Evolutionary conservation across 1,140 invertebrate genomes (phyloP), one percentile per base, ranked within the genome.

Genomic region (Heliconius melpomene): DNA sequence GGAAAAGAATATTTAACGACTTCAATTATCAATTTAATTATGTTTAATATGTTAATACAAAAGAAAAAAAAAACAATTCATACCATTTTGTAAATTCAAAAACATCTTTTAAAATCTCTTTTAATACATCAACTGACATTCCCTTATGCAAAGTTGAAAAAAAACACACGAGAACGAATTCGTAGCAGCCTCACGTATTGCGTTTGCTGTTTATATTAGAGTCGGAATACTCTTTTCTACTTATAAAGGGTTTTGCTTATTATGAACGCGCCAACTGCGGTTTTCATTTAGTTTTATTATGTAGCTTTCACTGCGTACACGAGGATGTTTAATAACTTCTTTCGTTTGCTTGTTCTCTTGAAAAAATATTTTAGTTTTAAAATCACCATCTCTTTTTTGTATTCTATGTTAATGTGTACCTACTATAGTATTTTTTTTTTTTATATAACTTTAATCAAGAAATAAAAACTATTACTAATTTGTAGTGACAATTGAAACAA

Each of bases 151-250:
- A 75, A 78, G 73, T 66, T 81, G 79, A 81, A 81, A 84, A 82
- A 82, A 83, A 60, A 60, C 3, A 46, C 40, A 46, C 57, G 71
- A 83, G 79, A 75, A 81, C 77, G 78, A 79, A 80, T 79, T 79
- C 75, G 74, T 77, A 80, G 80, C 82, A 81, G 79, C 77, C 80
- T 75, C 74, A 78, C 81, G 77, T 83, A 86, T 81, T 83, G 85
- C 83, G 83, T 85, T 82, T 85, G 83, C 79, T 85, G 83, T 88
- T 85, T 85, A 83, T 88, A 87, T 89, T 84, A 87, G 87, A 83
- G 84, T 84, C 77, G 82, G 81, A 79, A 85, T 86, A 81, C 80
- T 84, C 80, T 82, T 86, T 85, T 84, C 79, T 82, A 82, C 84
- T 84, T 85, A 84, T 87, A 84, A 86, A 84, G 85, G 85, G 84